Evolutionary conservation across 1,140 invertebrate genomes (phyloP).

Genomic region (Venustaconcha ellipsiformis): DNA sequence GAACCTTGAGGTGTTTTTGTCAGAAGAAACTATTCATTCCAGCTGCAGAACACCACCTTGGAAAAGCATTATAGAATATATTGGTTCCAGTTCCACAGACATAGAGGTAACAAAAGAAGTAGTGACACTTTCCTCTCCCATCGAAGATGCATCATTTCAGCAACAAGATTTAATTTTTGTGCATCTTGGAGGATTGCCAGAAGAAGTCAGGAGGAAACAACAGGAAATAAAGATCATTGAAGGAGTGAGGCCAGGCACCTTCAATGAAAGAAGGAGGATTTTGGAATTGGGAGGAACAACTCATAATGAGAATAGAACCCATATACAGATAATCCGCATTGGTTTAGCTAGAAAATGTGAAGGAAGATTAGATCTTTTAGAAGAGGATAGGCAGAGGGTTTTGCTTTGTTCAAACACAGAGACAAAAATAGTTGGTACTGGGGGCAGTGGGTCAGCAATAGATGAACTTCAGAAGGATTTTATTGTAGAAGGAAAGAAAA

Average conservation of each 20-base stretch:
- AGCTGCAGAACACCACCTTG: too few relatives aligned
- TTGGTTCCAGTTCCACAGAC: conserved; percentile 6
- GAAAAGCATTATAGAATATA: not conserved
- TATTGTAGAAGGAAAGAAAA: too few relatives aligned
- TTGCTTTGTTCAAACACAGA: conserved; percentile 1
- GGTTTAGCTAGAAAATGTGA: conserved; percentile 15
- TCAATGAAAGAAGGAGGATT: conserved; percentile 1
- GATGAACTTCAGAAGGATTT: too few relatives aligned
- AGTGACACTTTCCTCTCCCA: conserved; percentile 1
- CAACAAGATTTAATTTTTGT: conserved; percentile 14
- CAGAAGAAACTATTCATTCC: too few relatives aligned
- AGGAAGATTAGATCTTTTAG: conserved; percentile 8
- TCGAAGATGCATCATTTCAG: conserved; percentile 8
- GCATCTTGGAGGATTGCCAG: conserved; percentile 18
- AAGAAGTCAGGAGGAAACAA: not conserved
- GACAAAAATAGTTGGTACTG: too few relatives aligned
- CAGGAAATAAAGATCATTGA: conserved; percentile 12
- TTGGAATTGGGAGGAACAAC: conserved; percentile 15
- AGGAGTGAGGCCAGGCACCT: not conserved
- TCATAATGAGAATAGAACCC: conserved; percentile 5
- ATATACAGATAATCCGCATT: conserved; percentile 19
- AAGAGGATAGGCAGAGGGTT: conserved; percentile 1
- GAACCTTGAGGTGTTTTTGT: too few relatives aligned
- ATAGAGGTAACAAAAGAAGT: conserved; percentile 13
- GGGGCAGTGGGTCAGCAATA: too few relatives aligned